A percentile compares a stretch with the other conserved stretches of the same genome.
phyloP scores from a whole-genome alignment of 1,140 invertebrate species.

The Calephelis nemesis region DNA sequence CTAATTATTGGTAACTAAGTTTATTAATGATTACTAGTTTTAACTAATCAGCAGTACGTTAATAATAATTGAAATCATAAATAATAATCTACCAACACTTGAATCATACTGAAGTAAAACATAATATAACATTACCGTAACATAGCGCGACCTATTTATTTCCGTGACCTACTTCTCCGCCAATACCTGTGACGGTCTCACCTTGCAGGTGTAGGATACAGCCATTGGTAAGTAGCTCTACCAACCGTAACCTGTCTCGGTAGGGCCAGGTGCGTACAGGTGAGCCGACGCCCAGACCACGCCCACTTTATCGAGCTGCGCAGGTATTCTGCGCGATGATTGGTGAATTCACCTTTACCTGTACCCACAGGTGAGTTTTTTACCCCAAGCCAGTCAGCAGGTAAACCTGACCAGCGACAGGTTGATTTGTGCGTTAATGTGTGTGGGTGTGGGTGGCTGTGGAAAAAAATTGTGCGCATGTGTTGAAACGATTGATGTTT shows the following conservation, averaged over 20 bases:
- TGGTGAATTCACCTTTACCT: slow-evolving; percentile 58
- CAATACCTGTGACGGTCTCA: slow-evolving; percentile 46
- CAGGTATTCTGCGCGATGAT: slow-evolving; percentile 72
- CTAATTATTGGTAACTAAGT: too few species aligned
- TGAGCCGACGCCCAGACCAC: slow-evolving; percentile 48
- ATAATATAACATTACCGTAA: slow-evolving; percentile 10
- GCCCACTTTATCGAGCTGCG: slow-evolving; percentile 74
- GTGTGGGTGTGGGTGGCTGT: slow-evolving; percentile 28
- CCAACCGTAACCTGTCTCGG: slow-evolving; percentile 48
- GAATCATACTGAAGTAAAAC: background rate
- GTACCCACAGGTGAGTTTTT: slow-evolving; percentile 36
- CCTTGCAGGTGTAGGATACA: slow-evolving; percentile 39
- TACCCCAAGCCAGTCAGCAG: slow-evolving; percentile 25
- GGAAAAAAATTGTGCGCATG: slow-evolving; percentile 66
- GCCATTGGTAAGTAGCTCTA: slow-evolving; percentile 32
- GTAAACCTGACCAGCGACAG: slow-evolving; percentile 26
- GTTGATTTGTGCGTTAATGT: slow-evolving; percentile 17
- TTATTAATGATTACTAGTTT: too few species aligned
- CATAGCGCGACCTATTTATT: slow-evolving; percentile 26
- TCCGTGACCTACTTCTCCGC: slow-evolving; percentile 44
- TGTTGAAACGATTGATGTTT: slow-evolving; percentile 74
- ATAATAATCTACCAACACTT: background rate
- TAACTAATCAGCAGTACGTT: too few species aligned
- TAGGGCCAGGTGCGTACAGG: slow-evolving; percentile 57
- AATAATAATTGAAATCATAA: too few species aligned